A percentile compares a stretch with the other conserved stretches of the same genome.
These are phyloP conservation scores for Psittacara wagleri DNA, from an alignment of 2,113 vertebrate species.

Conservation along the genomic window DNA sequence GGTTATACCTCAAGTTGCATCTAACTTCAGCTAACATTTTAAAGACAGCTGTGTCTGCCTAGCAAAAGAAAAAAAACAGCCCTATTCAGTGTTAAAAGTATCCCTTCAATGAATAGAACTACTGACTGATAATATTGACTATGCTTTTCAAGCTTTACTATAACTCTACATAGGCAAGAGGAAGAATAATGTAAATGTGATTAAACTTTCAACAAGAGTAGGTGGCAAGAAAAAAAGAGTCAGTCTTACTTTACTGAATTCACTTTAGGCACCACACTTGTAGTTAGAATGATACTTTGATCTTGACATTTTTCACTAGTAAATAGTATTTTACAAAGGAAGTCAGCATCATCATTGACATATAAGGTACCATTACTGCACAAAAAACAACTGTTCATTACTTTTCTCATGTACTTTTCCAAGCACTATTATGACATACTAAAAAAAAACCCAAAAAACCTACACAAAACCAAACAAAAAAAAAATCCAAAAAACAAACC, in stretches of 20 bases:
- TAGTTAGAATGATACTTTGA: not conserved
- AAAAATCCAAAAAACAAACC: not conserved
- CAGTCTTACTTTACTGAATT: not conserved
- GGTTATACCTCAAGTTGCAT: not conserved
- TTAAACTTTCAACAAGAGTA: not conserved
- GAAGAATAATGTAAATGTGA: not conserved
- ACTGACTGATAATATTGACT: not conserved
- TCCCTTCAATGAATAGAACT: not conserved
- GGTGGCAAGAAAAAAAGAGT: not conserved
- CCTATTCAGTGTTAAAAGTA: not conserved
- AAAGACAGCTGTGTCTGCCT: not conserved
- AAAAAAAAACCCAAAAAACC: not conserved
- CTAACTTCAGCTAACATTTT: not conserved
- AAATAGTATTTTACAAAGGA: not conserved
- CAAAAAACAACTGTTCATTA: not conserved
- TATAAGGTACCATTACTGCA: not conserved
- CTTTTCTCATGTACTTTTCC: not conserved
- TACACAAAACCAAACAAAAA: not conserved
- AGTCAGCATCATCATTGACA: not conserved
- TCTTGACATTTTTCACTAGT: not conserved
- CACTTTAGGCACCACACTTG: not conserved
- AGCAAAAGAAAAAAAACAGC: not conserved
- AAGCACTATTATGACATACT: not conserved
- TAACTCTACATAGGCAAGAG: not conserved
- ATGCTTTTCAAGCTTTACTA: constrained; percentile 1